Base-by-base conservation (phyloP, 2,797 vertebrate genomes). In the Echeneis naucrates region DNA sequence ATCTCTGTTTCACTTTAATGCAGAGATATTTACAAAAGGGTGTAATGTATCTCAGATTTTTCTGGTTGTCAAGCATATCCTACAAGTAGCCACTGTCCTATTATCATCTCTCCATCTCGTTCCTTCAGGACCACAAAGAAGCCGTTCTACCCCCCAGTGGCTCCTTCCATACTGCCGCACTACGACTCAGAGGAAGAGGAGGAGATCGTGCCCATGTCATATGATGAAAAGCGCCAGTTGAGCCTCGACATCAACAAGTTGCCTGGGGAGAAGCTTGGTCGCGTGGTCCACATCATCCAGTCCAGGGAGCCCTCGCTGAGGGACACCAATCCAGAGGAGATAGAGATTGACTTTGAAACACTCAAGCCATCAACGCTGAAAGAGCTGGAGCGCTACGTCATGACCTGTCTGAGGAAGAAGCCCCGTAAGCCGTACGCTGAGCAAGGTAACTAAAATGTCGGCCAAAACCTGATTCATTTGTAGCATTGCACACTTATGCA, bases 231-330 rank as follows among this genome's bases (percentile, higher is more conserved):
- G 54, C 93, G 97, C 0, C 97, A 98, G 85, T 90, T 98, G 27
- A 98, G 97, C 80, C 86, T 98, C 7, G 97, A 98, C 83, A 98
- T 98, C 85, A 98, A 98, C 92, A 98, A 98, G 60, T 84, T 98
- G 1, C 97, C 97, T 0, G 97, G 97, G 0, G 97, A 98, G 85
- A 98, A 98, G 65, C 91, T 98, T 77, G 97, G 97, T 0, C 95
- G 97, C 0, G 97, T 98, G 37, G 97, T 98, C 0, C 97, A 98
- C 91, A 98, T 98, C 91, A 98, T 98, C 78, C 97, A 98, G 78
- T 96, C 96, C 3, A 87, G 97, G 23, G 97, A 98, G 78, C 97
- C 97, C 0, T 97, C 97, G 0, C 91, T 98, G 52, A 89, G 96
- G 0, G 97, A 98, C 81, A 98, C 97, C 68, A 98, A 98, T 88